Evolutionary conservation across 2,888 invertebrate genomes (phyloP).

Genomic region (Pandemis corylana): DNA sequence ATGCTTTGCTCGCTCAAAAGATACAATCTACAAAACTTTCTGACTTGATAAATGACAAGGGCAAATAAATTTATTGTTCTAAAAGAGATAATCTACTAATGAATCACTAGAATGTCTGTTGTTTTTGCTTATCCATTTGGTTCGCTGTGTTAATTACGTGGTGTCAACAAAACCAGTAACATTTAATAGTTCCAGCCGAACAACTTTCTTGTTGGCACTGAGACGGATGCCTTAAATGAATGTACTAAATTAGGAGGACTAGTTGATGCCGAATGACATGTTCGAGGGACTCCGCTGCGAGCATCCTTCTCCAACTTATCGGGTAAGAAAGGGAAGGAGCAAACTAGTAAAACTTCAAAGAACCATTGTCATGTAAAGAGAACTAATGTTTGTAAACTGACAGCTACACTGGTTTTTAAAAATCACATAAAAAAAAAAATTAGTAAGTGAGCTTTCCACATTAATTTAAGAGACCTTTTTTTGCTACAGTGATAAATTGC

Average conservation of each 20-base stretch:
- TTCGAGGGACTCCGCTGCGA: background rate
- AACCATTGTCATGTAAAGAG: background rate
- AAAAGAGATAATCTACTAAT: too few relatives aligned
- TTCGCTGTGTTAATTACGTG: too few relatives aligned
- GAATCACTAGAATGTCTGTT: too few relatives aligned
- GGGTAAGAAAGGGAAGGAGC: conserved; percentile 6
- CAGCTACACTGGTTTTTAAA: too few relatives aligned
- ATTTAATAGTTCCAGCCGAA: too few relatives aligned
- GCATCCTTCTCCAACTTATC: conserved; percentile 7
- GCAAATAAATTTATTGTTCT: background rate
- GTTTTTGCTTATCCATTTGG: too few relatives aligned
- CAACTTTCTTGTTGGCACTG: background rate
- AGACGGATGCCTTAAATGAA: conserved; percentile 15
- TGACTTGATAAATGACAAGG: background rate
- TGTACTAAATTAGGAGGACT: conserved; percentile 30
- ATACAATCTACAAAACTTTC: too few relatives aligned
- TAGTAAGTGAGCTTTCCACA: too few relatives aligned
- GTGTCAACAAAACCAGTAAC: too few relatives aligned
- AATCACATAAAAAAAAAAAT: too few relatives aligned
- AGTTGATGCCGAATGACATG: conserved; percentile 16
- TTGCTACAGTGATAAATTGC: too few relatives aligned
- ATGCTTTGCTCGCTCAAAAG: background rate
- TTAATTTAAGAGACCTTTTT: too few relatives aligned
- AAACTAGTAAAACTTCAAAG: background rate
- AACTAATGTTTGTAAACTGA: background rate